Evolutionary conservation across 2,113 vertebrate genomes (phyloP), one percentile per base, ranked within the genome.

Genomic region (Anolis carolinensis): DNA sequence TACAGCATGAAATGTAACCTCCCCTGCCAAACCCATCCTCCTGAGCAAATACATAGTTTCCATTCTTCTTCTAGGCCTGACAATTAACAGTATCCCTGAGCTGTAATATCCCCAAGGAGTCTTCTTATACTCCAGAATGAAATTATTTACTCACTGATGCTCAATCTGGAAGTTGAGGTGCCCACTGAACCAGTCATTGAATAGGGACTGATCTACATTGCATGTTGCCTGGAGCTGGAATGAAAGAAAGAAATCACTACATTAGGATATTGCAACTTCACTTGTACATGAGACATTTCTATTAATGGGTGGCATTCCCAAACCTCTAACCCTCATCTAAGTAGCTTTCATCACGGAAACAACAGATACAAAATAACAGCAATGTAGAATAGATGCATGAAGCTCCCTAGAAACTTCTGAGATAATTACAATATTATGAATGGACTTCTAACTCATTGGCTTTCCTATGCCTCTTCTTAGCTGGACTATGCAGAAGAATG

Each of bases 141-240:
- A 2, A 85, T 76, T 62, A 13, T 59, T 59, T 48, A 96, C 97
- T 97, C 87, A 97, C 97, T 97, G 97, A 93, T 97, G 97, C 87
- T 97, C 97, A 0, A 97, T 97, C 91, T 97, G 97, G 95, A 97
- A 97, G 93, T 97, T 97, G 90, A 97, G 96, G 32, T 97, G 97
- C 21, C 97, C 97, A 0, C 95, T 97, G 90, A 97, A 97, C 97
- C 97, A 97, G 90, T 97, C 97, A 0, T 97, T 97, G 95, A 97
- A 97, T 3, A 95, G 81, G 6, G 97, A 97, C 87, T 97, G 95
- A 52, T 95, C 91, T 77, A 97, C 96, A 0, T 97, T 97, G 75
- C 97, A 97, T 0, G 97, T 97, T 27, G 97, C 97, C 91, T 96
- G 96, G 13, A 97, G 95, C 97, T 97, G 91, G 52, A 48, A 81